These are phyloP conservation scores for Heterochromis multidens DNA, from an alignment of 2,113 vertebrate genomes.

Conservation along the genomic window DNA sequence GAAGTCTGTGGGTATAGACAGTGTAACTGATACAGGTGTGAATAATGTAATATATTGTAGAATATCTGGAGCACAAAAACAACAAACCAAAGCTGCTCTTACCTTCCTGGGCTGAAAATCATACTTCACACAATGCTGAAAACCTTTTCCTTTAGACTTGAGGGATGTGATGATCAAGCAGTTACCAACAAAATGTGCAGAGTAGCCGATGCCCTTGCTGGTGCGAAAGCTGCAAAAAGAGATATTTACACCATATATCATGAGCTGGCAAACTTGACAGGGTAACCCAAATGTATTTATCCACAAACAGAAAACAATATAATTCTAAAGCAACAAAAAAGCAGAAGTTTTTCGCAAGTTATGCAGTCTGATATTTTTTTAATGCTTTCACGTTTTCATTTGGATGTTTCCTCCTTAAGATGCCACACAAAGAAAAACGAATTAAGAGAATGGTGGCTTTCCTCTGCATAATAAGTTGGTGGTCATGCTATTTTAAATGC, in stretches of 20 bases:
- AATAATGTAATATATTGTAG: neutral
- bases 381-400: neutral
- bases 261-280: neutral
- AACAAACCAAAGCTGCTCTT: conserved; percentile 30
- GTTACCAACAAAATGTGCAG: conserved; percentile 97
- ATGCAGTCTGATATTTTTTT: neutral
- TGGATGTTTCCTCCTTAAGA: neutral
- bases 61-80: neutral
- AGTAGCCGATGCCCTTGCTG: conserved; percentile 96
- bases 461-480: neutral
- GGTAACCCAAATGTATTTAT: neutral
- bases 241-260: neutral
- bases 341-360: neutral
- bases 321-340: neutral
- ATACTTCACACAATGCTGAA: conserved; percentile 98
- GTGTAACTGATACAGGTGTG: neutral
- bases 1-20: neutral
- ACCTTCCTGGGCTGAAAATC: conserved; percentile 98
- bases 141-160: conserved; percentile 99
- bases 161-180: conserved; percentile 95
- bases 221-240: conserved; percentile 88
- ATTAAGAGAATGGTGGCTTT: neutral
- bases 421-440: neutral
- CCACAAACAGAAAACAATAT: neutral
- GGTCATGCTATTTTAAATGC: neutral